phyloP scores from a whole-genome alignment of 2,113 vertebrate genomes.

The Recurvirostra avosetta region DNA sequence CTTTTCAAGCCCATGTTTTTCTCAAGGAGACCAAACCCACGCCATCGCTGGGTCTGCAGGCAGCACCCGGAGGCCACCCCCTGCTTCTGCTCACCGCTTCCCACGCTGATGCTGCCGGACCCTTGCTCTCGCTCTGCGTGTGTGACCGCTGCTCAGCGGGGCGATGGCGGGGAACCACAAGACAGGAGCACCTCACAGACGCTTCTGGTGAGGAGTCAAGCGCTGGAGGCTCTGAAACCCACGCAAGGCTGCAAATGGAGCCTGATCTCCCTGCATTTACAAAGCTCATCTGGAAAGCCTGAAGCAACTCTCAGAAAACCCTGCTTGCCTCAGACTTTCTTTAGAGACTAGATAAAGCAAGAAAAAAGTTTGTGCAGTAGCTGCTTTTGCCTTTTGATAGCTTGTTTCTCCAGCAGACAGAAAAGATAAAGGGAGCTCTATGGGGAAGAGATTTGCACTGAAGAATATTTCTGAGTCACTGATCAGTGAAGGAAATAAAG shows the following conservation, averaged over 20 bases:
- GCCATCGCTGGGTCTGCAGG: not conserved
- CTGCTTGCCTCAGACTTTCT: not conserved
- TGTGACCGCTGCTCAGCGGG: accelerated
- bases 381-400: slow-evolving; percentile 1
- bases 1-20: not conserved
- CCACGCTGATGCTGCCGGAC: accelerated
- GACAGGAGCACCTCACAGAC: not conserved
- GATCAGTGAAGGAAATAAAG: slow-evolving; percentile 38
- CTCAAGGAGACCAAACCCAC: not conserved
- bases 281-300: not conserved
- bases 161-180: accelerated
- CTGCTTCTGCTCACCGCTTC: not conserved
- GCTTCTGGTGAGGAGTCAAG: not conserved
- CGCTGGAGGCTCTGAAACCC: not conserved
- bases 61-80: not conserved
- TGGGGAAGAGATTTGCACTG: not conserved
- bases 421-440: not conserved
- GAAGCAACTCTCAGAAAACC: not conserved
- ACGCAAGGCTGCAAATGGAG: not conserved
- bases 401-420: not conserved
- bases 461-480: slow-evolving; percentile 32
- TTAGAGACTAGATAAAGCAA: not conserved
- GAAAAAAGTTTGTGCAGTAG: not conserved
- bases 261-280: not conserved
- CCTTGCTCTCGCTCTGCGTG: accelerated